phyloP scores from a whole-genome alignment of 2,888 invertebrate genomes.

The Brachyopa scutellaris region DNA sequence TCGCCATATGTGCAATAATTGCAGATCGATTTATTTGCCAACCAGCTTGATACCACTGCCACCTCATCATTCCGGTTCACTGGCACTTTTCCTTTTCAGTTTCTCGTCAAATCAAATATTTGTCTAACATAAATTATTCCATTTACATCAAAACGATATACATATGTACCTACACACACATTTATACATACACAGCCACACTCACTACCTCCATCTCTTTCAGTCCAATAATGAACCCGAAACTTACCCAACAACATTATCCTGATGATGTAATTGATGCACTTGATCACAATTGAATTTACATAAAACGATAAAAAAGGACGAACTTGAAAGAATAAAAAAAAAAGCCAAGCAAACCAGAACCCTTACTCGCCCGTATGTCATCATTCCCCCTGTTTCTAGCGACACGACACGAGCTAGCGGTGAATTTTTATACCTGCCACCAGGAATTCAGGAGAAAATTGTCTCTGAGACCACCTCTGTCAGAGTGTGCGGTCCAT shows the following conservation, averaged over 20 bases:
- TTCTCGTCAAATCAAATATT: conserved; percentile 59
- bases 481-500: conserved; percentile 19
- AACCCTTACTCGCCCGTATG: conserved; percentile 69
- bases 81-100: conserved; percentile 30
- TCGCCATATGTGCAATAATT: not conserved
- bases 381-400: conserved; percentile 51
- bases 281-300: conserved; percentile 73
- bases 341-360: conserved; percentile 10
- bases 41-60: not conserved
- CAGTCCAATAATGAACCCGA: conserved; percentile 35
- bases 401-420: conserved; percentile 65
- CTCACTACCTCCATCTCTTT: not conserved
- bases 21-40: not conserved
- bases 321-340: conserved; percentile 11
- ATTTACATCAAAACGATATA: conserved; percentile 41
- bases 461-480: conserved; percentile 43
- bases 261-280: conserved; percentile 72
- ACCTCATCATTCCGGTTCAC: conserved; percentile 46
- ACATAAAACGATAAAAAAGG: conserved; percentile 68
- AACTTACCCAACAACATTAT: conserved; percentile 67
- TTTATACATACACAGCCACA: not conserved
- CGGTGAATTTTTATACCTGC: conserved; percentile 65
- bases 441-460: conserved; percentile 64
- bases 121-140: conserved; percentile 48
- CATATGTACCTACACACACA: not conserved